Conservation (phyloP, 2,797 vertebrate species). For the Emydoidea blandingii region DNA sequence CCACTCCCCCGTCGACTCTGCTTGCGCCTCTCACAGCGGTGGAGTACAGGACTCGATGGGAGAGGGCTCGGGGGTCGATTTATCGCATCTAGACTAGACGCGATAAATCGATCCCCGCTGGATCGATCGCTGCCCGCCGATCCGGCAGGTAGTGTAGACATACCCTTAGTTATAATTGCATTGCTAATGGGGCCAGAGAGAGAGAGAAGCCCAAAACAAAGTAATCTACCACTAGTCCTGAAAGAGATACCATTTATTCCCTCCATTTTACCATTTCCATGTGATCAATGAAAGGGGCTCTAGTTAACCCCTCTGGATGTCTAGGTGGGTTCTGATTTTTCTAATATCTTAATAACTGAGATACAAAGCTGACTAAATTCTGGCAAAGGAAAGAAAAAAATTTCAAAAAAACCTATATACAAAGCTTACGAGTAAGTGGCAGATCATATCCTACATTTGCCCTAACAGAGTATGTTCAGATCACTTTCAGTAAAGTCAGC, state of each 20-base stretch:
- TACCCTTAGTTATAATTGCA: not conserved
- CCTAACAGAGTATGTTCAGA: not conserved
- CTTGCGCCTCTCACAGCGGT: no score
- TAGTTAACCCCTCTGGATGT: not conserved
- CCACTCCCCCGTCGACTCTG: accelerated
- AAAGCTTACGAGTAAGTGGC: not conserved
- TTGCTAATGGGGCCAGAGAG: not conserved
- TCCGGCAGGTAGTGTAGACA: no score
- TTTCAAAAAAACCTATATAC: not conserved
- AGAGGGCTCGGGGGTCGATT: no score
- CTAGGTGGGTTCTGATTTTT: not conserved
- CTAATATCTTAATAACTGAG: not conserved
- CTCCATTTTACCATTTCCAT: not conserved
- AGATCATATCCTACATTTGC: not conserved
- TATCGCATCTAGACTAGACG: no score
- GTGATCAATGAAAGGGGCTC: not conserved
- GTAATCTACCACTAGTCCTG: not conserved
- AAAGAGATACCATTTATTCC: not conserved
- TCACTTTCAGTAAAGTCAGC: not conserved
- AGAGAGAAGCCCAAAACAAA: not conserved
- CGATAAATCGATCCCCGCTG: no score
- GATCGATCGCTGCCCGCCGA: no score
- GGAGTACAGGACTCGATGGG: no score
- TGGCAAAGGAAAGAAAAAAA: not conserved
- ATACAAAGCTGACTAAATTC: not conserved